Conservation (phyloP, 1,140 invertebrate species). For the Dreissena polymorpha region DNA sequence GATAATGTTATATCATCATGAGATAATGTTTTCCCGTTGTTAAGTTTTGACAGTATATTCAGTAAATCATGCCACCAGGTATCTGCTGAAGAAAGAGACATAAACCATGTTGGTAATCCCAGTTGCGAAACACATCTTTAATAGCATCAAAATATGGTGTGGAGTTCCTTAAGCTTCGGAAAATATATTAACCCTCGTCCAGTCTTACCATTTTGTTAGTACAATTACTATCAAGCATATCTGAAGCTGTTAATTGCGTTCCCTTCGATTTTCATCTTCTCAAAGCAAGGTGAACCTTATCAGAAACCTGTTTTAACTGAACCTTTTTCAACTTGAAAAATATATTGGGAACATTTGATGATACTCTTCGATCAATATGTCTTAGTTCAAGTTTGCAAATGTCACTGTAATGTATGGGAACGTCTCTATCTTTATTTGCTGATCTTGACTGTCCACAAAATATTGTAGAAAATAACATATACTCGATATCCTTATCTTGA, state of each 20-base stretch:
- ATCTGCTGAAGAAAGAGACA: constrained; percentile 56
- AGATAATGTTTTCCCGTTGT: constrained; percentile 37
- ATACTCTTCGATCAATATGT: constrained; percentile 44
- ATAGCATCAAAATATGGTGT: constrained; percentile 55
- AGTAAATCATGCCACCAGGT: constrained; percentile 53
- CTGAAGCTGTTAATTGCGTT: constrained; percentile 53
- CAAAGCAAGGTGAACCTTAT: constrained; percentile 52
- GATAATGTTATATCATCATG: no score
- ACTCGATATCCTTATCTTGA: constrained; percentile 29
- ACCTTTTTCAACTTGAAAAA: constrained; percentile 64
- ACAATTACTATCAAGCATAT: constrained; percentile 13
- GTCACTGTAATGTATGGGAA: constrained; percentile 46
- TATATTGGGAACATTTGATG: constrained; percentile 41
- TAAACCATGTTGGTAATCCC: constrained; percentile 56
- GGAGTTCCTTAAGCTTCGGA: constrained; percentile 53
- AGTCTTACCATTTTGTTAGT: no score
- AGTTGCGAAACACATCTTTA: constrained; percentile 65
- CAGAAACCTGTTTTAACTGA: constrained; percentile 60
- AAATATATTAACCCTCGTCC: constrained; percentile 59
- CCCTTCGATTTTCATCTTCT: constrained; percentile 51
- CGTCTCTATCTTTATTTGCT: constrained; percentile 21
- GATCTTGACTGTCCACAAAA: constrained; percentile 51
- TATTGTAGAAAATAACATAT: constrained; percentile 16
- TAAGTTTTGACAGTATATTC: constrained; percentile 22
- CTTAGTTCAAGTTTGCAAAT: constrained; percentile 41